Base-by-base conservation (phyloP, 2,888 invertebrate genomes). In the Tiphia femorata region DNA sequence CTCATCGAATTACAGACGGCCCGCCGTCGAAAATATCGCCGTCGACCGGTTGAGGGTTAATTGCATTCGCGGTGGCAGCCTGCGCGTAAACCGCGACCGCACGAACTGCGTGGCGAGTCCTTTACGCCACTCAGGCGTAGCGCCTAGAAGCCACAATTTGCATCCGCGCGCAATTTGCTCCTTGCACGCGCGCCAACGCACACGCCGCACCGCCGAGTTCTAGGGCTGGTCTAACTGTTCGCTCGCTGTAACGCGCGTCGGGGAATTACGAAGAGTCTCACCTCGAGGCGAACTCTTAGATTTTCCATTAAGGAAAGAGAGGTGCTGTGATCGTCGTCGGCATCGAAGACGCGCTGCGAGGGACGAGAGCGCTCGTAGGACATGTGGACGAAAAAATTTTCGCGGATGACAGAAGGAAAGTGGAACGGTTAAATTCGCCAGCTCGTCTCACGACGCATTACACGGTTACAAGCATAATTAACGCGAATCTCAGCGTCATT, bases 101-200 rank as follows among this genome's bases (percentile, higher is more conserved):
- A 37, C 53, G 44, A 43, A 49, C 33, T n/a, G 33, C 57, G n/a
- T n/a, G n/a, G n/a, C n/a, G 49, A 67, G 70, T 67, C 67, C 70
- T 70, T 70, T 66, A 62, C 67, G 67, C 62, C 67, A 57, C 67
- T 67, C 67, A 59, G 59, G 70, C 66, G 57, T 33, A 33, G 33
- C 70, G 67, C 48, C 63, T 62, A 54, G 70, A 63, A 67, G 60
- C 59, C 56, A 60, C 33, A 67, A 69, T 69, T 70, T 64, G 67
- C 70, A 69, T 67, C 64, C 60, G 67, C 58, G n/a, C n/a, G 68
- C 70, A 68, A 67, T 69, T 70, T 70, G 68, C 60, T 61, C 67
- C 57, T 70, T 54, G 52, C 50, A 33, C 37, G 47, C 43, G 52
- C 33, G 16, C 40, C 37, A 35, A 12, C 33, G 33, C 12, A n/a